Evolutionary conservation across 2,888 invertebrate genomes (phyloP), one percentile per base, ranked within the genome.

Genomic region (Luffia ferchaultella): DNA sequence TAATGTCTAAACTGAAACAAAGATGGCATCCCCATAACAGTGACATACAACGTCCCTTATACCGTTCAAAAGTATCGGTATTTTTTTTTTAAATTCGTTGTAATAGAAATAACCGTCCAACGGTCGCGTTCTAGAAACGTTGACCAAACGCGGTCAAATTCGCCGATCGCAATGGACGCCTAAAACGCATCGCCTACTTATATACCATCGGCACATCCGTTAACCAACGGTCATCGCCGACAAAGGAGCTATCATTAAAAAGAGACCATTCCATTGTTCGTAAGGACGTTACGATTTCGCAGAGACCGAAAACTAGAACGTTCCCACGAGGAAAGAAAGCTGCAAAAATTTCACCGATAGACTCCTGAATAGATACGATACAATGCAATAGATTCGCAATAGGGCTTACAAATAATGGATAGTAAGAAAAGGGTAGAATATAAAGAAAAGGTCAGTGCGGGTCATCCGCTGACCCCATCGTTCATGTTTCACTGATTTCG

Each of bases 311-410:
- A 78, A 80, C 72, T 80, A 78, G 79, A 79, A 54, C 80, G 72
- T 83, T 83, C 82, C 75, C 83, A 82, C 78, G 76, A 61, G 65
- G 72, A 16, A 45, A 49, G 43, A 49, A 49, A 53, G 47, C 49
- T 53, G 80, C 82, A 76, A 80, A 79, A 79, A 73, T 80, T 79
- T 75, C 69, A 71, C 70, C 67, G 62, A 75, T 76, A 76, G 70
- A 72, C 73, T 63, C 65, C 58, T 67, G 71, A 76, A 76, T 73
- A 63, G 73, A 63, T 56, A 62, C 62, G 58, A 65, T 62, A 82
- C 77, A 80, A 80, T 72, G 59, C 63, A 84, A 85, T 85, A 85
- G 85, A 84, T 85, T 85, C 85, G 85, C 85, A 71, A 77, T 80
- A 84, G 83, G 85, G 78, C 78, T 78, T 80, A 80, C 85, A 82